These are phyloP conservation scores for Drosophila ohnishii DNA, from an alignment of 1,140 invertebrate genomes.

Conservation along the genomic window DNA sequence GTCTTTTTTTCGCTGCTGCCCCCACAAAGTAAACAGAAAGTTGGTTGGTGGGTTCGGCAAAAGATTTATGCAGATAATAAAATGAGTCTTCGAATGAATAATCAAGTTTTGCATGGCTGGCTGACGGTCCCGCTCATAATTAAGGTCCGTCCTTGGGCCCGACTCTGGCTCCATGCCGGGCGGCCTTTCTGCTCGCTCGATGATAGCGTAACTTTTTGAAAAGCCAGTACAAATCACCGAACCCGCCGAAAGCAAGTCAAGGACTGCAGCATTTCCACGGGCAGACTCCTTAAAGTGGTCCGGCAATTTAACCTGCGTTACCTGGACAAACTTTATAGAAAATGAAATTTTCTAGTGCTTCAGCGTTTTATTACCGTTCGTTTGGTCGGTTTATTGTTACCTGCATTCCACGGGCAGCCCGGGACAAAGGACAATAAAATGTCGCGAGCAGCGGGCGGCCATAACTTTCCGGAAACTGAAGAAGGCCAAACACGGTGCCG, in stretches of 20 bases:
- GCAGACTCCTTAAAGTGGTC: constrained; percentile 18
- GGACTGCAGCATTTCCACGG: constrained; percentile 46
- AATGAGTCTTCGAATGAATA: constrained; percentile 79
- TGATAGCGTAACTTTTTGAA: constrained; percentile 51
- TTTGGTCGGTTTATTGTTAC: constrained; percentile 36
- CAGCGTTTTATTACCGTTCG: constrained; percentile 48
- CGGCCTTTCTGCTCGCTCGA: constrained; percentile 27
- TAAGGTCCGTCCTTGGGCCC: constrained; percentile 64
- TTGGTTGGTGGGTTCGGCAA: constrained; percentile 63
- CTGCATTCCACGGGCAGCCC: constrained; percentile 30
- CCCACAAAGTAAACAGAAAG: constrained; percentile 70
- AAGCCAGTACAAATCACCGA: constrained; percentile 39
- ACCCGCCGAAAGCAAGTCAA: constrained; percentile 51
- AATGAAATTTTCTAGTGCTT: constrained; percentile 51
- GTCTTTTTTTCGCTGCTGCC: constrained; percentile 18
- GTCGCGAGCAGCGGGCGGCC: constrained; percentile 28
- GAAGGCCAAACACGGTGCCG: constrained; percentile 20
- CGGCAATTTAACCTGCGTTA: constrained; percentile 30
- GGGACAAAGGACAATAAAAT: constrained; percentile 54
- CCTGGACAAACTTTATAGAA: constrained; percentile 29
- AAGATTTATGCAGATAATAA: constrained; percentile 80
- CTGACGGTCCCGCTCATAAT: constrained; percentile 54
- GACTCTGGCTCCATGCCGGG: background rate
- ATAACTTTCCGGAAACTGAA: constrained; percentile 49
- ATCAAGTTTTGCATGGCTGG: constrained; percentile 61